phyloP scores from a whole-genome alignment of 2,113 vertebrate species.

The Riparia riparia region DNA sequence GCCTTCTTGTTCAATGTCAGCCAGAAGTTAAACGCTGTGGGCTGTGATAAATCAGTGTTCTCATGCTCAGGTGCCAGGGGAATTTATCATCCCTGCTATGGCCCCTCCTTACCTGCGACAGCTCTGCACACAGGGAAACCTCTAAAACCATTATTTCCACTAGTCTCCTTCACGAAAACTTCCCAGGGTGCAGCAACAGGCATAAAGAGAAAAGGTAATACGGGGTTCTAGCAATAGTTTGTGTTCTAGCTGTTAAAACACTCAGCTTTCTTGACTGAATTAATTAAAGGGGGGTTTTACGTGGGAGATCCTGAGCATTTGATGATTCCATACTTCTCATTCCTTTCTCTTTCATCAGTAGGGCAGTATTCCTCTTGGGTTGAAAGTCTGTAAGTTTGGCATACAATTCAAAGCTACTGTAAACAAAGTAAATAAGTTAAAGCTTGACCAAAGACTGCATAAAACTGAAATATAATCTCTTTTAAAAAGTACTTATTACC shows the following conservation, averaged over 20 bases:
- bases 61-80: not conserved
- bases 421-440: not conserved
- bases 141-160: not conserved
- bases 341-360: not conserved
- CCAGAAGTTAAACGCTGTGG: not conserved
- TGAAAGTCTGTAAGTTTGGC: not conserved
- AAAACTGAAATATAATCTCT: not conserved
- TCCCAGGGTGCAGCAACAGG: not conserved
- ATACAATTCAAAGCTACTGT: not conserved
- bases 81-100: not conserved
- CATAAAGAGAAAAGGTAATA: not conserved
- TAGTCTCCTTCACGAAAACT: not conserved
- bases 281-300: not conserved
- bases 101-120: not conserved
- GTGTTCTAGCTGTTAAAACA: not conserved
- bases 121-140: not conserved
- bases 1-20: accelerated
- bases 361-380: not conserved
- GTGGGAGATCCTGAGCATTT: not conserved
- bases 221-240: not conserved
- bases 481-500: not conserved
- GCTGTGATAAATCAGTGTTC: not conserved
- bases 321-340: not conserved
- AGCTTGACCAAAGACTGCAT: not conserved
- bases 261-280: not conserved